Evolutionary conservation across 2,797 vertebrate species (phyloP), one percentile per base, ranked within the genome.

Genomic region (Centroberyx gerrardi): DNA sequence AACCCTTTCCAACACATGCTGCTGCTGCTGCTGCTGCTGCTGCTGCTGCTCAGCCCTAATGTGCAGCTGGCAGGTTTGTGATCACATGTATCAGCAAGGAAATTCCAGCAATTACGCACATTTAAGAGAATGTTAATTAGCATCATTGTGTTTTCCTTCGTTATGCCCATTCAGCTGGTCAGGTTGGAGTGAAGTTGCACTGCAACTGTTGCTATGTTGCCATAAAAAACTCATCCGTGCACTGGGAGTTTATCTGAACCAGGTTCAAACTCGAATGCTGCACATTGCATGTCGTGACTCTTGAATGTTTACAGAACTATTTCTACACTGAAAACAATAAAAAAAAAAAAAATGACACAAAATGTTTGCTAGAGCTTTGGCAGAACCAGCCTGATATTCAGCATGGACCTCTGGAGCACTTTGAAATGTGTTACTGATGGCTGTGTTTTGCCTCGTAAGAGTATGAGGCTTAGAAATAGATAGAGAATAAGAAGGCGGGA

Each of bases 131-230:
- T 13, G 2, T 46, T 4, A 14, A 14, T 15, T 15, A 15, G 14
- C 8, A 0, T 48, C 15, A 48, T 48, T 17, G 13, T 17, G 15
- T 17, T 17, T 48, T 48, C 44, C 14, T 10, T 44, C 42, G 8
- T 44, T 14, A 44, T 44, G 42, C 1, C 8, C 13, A 14, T 44
- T 44, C 42, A 44, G 42, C 13, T 10, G 13, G 44, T 48, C 44
- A 48, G 44, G 15, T 48, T 48, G 14, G 44, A 48, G 44, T 15
- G 44, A 14, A 7, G 40, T 27, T 64, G 15, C 58, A 33, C 33
- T 54, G 51, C 8, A 13, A 14, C 29, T 15, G 78, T 68, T 76
- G 69, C 80, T 46, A 82, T 80, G 79, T 22, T 22, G 44, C 54
- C 63, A 48, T 61, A 31, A 59, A 65, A 22, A 44, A 44, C 10